A percentile compares a stretch with the other conserved stretches of the same genome.
phyloP scores from a whole-genome alignment of 1,140 invertebrate genomes.

The Uloborus diversus region DNA sequence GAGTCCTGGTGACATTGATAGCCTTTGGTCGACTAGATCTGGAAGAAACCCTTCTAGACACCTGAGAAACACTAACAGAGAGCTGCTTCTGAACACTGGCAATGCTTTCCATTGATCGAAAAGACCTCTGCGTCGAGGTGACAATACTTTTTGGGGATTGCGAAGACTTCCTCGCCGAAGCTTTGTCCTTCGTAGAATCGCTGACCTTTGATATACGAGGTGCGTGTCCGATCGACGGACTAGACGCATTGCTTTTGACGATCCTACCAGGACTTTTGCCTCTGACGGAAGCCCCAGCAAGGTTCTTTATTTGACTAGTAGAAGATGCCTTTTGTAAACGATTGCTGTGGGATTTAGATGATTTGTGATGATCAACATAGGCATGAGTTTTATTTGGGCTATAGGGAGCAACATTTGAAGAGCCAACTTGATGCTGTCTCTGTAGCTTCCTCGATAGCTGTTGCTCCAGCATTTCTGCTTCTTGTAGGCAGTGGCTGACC shows the following conservation, averaged over 20 bases:
- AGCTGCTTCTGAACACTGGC: slow-evolving; percentile 31
- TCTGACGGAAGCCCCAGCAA: slow-evolving; percentile 6
- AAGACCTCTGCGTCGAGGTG: neutral
- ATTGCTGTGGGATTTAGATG: neutral
- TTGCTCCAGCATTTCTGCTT: slow-evolving; percentile 58
- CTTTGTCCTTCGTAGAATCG: slow-evolving; percentile 28
- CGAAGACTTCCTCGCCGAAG: slow-evolving; percentile 11
- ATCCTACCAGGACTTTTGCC: slow-evolving; percentile 41
- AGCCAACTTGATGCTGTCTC: slow-evolving; percentile 32
- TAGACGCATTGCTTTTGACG: slow-evolving; percentile 29
- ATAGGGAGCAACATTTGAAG: slow-evolving; percentile 13
- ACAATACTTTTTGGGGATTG: slow-evolving; percentile 24
- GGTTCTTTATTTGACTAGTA: slow-evolving; percentile 52
- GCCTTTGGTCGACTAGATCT: slow-evolving; percentile 12
- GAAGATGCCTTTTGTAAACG: slow-evolving; percentile 42
- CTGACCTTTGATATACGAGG: slow-evolving; percentile 6
- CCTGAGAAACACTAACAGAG: neutral
- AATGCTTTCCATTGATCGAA: slow-evolving; percentile 33
- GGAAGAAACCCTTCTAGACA: neutral
- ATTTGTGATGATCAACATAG: neutral
- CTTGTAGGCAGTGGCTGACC: slow-evolving; percentile 57
- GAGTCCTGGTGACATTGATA: slow-evolving; percentile 14
- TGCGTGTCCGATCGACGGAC: slow-evolving; percentile 31
- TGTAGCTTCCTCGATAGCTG: slow-evolving; percentile 54
- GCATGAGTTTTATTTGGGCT: slow-evolving; percentile 2